phyloP scores from a whole-genome alignment of 2,113 vertebrate genomes.

The Anser cygnoides region DNA sequence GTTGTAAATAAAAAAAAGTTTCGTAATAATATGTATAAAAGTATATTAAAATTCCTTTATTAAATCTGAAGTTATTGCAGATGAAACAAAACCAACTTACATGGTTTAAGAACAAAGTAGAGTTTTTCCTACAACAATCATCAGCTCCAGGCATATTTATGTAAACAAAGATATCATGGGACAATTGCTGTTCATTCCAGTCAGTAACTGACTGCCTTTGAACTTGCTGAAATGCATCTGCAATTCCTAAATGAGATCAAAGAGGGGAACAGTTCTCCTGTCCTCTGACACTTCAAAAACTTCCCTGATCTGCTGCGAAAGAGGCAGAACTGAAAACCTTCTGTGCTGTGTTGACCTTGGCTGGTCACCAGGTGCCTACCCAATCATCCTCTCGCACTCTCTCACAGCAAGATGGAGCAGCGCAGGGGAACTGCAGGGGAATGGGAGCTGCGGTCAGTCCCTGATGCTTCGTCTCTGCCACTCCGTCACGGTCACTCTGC shows the following conservation, averaged over 20 bases:
- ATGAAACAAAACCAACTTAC: neutral
- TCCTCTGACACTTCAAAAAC: neutral
- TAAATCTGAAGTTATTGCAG: neutral
- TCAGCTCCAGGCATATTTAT: neutral
- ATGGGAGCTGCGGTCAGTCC: neutral
- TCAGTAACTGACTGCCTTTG: neutral
- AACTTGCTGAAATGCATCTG: neutral
- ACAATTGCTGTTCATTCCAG: neutral
- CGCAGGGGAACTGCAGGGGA: neutral
- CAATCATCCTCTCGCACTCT: neutral
- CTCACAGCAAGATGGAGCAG: neutral
- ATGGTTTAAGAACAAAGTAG: neutral
- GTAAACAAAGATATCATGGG: neutral
- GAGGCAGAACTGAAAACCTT: neutral
- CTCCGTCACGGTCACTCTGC: neutral
- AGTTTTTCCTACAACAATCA: neutral
- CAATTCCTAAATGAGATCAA: neutral
- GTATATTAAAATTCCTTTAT: neutral
- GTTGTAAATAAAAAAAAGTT: neutral
- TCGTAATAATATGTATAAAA: neutral
- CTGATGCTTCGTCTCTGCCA: neutral
- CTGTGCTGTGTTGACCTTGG: neutral
- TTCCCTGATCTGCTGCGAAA: neutral
- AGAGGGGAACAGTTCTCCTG: neutral
- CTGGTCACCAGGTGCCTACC: neutral